phyloP scores from a whole-genome alignment of 2,888 invertebrate species.

The Anarsia innoxiella region DNA sequence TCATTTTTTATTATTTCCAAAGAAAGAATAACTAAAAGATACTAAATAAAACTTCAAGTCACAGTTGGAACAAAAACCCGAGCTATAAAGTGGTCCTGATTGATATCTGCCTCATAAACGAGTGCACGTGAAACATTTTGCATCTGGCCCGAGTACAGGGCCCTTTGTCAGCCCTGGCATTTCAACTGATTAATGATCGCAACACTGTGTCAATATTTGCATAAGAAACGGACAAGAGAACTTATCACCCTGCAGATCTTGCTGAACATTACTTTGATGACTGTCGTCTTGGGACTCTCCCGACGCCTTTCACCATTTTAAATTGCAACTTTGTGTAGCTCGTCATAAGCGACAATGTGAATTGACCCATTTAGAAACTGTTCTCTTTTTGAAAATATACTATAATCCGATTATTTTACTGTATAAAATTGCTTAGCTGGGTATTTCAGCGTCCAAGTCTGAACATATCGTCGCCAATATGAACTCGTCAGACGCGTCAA shows the following conservation, averaged over 20 bases:
- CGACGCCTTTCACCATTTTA: too few relatives aligned
- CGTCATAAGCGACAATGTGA: not conserved
- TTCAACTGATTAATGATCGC: conserved; percentile 65
- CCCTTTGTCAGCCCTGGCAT: conserved; percentile 45
- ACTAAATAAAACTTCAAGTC: conserved; percentile 16
- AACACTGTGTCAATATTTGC: conserved; percentile 72
- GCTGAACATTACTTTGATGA: conserved; percentile 52
- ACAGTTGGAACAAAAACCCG: conserved; percentile 24
- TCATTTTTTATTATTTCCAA: too few relatives aligned
- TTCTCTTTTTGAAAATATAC: too few relatives aligned
- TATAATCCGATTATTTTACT: too few relatives aligned
- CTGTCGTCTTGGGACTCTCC: conserved; percentile 41
- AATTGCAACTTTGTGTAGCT: not conserved
- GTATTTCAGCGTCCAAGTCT: too few relatives aligned
- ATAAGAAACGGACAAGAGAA: conserved; percentile 69
- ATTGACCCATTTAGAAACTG: too few relatives aligned
- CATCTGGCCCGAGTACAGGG: conserved; percentile 28
- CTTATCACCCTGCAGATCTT: conserved; percentile 60
- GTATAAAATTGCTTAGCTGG: too few relatives aligned
- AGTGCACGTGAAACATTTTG: conserved; percentile 32
- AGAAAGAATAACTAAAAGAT: too few relatives aligned
- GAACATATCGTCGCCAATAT: conserved; percentile 32
- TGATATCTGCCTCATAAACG: conserved; percentile 33
- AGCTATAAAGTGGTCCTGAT: conserved; percentile 27
- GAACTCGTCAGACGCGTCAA: conserved; percentile 63